These are phyloP conservation scores for Cantharis rufa DNA, from an alignment of 2,888 invertebrate genomes.

Conservation along the genomic window DNA sequence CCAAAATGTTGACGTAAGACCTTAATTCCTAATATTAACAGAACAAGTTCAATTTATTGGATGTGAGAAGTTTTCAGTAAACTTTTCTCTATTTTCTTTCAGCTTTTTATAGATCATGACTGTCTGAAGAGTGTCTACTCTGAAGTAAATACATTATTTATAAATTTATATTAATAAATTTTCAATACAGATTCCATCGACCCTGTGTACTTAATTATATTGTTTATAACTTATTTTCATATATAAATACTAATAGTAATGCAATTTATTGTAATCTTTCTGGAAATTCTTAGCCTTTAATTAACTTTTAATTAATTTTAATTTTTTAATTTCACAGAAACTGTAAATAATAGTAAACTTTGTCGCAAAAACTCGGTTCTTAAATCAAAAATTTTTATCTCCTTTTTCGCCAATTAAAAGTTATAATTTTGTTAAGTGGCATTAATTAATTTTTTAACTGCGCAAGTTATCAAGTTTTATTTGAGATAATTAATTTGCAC, in stretches of 20 bases:
- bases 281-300: neutral
- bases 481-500: neutral
- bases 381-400: neutral
- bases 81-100: neutral
- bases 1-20: neutral
- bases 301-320: neutral
- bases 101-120: constrained; percentile 6
- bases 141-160: constrained; percentile 5
- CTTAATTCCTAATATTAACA: neutral
- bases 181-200: constrained; percentile 25
- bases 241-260: constrained; percentile 13
- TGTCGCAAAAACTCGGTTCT: neutral
- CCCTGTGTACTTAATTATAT: constrained; percentile 29
- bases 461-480: neutral
- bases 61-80: neutral
- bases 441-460: neutral
- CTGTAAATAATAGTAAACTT: neutral
- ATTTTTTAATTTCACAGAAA: neutral
- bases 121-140: constrained; percentile 21
- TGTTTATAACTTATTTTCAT: constrained; percentile 20
- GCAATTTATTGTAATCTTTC: constrained; percentile 11
- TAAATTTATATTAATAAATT: constrained; percentile 16
- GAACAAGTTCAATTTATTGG: neutral
- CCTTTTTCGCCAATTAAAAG: neutral
- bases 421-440: neutral